Conservation (phyloP, 2,113 vertebrate genomes). For the Brachyhypopomus gauderio region DNA sequence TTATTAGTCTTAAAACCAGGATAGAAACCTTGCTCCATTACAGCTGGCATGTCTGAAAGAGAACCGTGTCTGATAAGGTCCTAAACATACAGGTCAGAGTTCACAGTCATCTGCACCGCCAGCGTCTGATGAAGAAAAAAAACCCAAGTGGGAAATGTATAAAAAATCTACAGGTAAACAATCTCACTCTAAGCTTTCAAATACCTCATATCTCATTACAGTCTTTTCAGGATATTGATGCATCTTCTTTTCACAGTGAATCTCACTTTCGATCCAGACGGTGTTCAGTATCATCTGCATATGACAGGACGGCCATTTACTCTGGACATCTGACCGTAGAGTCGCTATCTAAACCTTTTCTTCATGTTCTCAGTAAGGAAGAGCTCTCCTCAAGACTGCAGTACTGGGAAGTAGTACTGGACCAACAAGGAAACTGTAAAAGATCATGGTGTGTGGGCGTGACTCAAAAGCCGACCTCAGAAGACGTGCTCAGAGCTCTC, state of each 20-base stretch:
- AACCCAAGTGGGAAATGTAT: not conserved
- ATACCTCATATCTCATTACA: too few species aligned
- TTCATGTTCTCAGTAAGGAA: slow-evolving; percentile 8
- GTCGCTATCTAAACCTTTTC: not conserved
- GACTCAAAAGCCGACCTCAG: not conserved
- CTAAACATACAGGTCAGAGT: too few species aligned
- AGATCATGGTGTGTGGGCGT: slow-evolving; percentile 34
- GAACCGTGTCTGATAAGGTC: too few species aligned
- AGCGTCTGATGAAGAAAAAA: not conserved
- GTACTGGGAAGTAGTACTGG: slow-evolving; percentile 36
- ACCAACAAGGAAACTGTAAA: not conserved
- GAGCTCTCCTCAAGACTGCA: not conserved
- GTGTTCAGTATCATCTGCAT: not conserved
- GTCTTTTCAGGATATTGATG: not conserved
- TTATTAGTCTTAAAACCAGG: too few species aligned
- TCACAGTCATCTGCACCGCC: not conserved
- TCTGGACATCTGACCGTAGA: not conserved
- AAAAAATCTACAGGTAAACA: not conserved
- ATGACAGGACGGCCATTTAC: not conserved
- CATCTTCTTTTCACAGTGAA: slow-evolving; percentile 10
- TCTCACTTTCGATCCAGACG: slow-evolving; percentile 8
- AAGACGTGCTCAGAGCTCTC: slow-evolving; percentile 18
- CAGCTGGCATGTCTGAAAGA: too few species aligned
- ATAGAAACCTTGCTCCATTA: too few species aligned
- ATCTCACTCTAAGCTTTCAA: not conserved